A percentile compares a stretch with the other conserved stretches of the same genome.
Conservation (phyloP, 2,797 vertebrate species). For the Myotis pilosus region DNA sequence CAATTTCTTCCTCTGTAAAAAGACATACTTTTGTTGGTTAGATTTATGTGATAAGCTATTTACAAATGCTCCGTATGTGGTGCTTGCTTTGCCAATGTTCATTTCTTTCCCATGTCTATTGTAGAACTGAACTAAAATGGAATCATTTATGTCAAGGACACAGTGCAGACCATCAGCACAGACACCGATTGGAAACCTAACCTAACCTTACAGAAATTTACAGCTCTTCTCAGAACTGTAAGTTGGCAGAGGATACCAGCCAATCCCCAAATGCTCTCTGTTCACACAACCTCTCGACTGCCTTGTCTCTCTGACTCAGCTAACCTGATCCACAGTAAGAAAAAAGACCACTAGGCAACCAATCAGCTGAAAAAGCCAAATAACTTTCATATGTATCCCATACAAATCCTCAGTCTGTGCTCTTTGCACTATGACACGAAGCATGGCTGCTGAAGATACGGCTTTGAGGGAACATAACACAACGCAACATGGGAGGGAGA, state of each 20-base stretch:
- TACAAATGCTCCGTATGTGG: no score
- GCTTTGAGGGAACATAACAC: not conserved
- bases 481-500: no score
- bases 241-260: not conserved
- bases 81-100: not conserved
- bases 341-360: not conserved
- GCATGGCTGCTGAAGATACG: accelerated
- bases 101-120: not conserved
- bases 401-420: not conserved
- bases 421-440: not conserved
- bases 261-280: not conserved
- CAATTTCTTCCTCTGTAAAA: not conserved
- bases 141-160: not conserved
- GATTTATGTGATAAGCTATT: no score
- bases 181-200: not conserved
- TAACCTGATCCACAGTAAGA: not conserved
- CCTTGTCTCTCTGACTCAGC: not conserved
- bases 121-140: not conserved
- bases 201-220: not conserved
- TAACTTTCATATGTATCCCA: not conserved
- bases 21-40: not conserved
- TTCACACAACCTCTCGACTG: no score
- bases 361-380: not conserved
- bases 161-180: not conserved
- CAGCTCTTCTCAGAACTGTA: not conserved